Evolutionary conservation across 2,797 vertebrate genomes (phyloP).

Genomic region (Crocidura indochinensis): DNA sequence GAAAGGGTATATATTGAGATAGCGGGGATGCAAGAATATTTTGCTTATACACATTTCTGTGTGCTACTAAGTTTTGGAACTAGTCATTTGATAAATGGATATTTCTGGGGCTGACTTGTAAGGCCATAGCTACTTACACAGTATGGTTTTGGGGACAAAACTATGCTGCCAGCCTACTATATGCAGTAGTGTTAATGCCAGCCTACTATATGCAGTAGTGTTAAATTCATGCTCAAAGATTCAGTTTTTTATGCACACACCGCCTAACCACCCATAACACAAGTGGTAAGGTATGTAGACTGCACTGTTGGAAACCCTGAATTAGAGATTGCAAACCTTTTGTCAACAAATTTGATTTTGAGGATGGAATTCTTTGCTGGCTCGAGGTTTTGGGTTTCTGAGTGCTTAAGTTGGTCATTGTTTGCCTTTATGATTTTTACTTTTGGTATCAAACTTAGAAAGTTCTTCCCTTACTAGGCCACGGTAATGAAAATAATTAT

Average conservation of each 20-base stretch:
- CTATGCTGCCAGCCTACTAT: not conserved
- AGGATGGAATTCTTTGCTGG: conserved; percentile 66
- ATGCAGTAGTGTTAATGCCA: not conserved
- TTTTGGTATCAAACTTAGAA: conserved; percentile 76
- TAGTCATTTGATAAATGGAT: conserved; percentile 58
- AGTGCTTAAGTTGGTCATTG: conserved; percentile 77
- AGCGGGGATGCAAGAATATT: conserved; percentile 54
- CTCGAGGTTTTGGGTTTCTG: conserved; percentile 77
- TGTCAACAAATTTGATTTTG: conserved; percentile 83
- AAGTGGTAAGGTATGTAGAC: conserved; percentile 68
- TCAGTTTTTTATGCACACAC: conserved; percentile 45
- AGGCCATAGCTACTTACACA: not conserved
- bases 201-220: not conserved
- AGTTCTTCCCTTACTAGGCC: conserved; percentile 50
- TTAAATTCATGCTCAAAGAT: conserved; percentile 47
- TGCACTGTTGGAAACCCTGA: conserved; percentile 73
- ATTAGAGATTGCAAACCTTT: conserved; percentile 67
- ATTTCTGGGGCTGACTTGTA: conserved; percentile 60
- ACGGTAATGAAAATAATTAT: conserved; percentile 80
- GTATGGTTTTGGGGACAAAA: not conserved
- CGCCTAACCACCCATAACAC: conserved; percentile 52
- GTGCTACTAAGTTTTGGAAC: conserved; percentile 32
- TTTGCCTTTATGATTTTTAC: conserved; percentile 80
- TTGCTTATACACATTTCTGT: conserved; percentile 38
- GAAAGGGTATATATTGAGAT: conserved; percentile 44